Evolutionary conservation across 92 coral and sea anemone genomes (phyloP).

Genomic region (Porites rus): DNA sequence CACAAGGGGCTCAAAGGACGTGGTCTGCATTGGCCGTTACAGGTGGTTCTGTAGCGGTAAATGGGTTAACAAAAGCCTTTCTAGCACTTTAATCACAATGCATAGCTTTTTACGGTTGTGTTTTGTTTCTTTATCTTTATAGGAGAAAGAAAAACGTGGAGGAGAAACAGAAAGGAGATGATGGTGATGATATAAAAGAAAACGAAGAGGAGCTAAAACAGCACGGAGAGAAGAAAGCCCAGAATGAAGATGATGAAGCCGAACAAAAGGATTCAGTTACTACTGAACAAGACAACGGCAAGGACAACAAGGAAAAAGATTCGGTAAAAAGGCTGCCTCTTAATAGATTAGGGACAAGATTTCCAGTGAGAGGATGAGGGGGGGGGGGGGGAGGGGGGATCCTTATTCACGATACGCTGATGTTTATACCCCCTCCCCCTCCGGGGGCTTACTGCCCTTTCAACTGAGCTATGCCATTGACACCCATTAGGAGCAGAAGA

Average conservation of each 20-base stretch:
- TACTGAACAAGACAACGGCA: not conserved
- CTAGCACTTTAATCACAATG: not conserved
- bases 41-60: too few species aligned
- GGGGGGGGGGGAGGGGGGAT: not conserved
- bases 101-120: not conserved
- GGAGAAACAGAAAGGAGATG: not conserved
- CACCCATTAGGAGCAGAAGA: too few species aligned
- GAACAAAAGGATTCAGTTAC: slow-evolving; percentile 1
- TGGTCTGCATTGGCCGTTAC: too few species aligned
- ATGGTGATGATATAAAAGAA: slow-evolving; percentile 11
- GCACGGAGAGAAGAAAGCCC: not conserved
- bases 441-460: too few species aligned
- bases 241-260: not conserved
- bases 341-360: not conserved
- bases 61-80: too few species aligned
- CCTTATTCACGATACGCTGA: not conserved
- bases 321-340: not conserved
- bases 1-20: too few species aligned
- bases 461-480: too few species aligned
- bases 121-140: not conserved
- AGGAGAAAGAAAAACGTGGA: slow-evolving; percentile 28
- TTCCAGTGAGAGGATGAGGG: not conserved
- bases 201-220: slow-evolving; percentile 2
- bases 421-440: too few species aligned
- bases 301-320: not conserved